A percentile compares a stretch with the other conserved stretches of the same genome.
Conservation (phyloP, 2,113 vertebrate species). For the Gorsachius goisagi region DNA sequence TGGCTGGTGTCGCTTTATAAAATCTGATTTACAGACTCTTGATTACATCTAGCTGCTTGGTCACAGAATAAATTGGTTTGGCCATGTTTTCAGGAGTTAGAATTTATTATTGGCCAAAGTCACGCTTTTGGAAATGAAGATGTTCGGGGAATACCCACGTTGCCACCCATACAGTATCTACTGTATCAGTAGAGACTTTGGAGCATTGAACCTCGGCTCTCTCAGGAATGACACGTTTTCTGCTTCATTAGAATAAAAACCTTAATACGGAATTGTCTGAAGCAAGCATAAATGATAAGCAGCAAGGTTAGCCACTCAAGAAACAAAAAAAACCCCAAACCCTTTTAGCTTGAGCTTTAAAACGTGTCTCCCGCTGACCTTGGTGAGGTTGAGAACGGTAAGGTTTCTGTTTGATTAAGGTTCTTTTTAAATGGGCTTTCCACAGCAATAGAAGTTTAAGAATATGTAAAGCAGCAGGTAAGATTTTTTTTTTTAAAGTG, state of each 20-base stretch:
- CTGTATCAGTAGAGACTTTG: rapidly evolving
- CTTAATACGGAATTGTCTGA: neutral
- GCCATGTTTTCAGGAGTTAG: neutral
- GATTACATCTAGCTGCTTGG: neutral
- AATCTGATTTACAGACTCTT: neutral
- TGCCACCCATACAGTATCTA: rapidly evolving
- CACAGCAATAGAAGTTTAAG: too few species aligned
- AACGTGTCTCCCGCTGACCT: neutral
- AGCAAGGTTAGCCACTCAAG: neutral
- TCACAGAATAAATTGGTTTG: neutral
- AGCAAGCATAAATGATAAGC: too few species aligned
- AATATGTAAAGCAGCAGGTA: neutral
- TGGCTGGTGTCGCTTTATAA: neutral
- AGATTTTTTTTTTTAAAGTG: neutral
- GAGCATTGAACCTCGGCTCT: rapidly evolving
- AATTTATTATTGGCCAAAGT: neutral
- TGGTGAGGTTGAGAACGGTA: neutral
- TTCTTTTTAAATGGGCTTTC: neutral
- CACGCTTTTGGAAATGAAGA: neutral
- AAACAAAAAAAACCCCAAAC: neutral
- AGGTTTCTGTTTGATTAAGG: neutral
- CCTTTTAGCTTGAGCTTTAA: neutral
- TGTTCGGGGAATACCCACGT: neutral
- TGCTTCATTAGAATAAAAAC: neutral
- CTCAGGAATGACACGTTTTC: neutral